phyloP scores from a whole-genome alignment of 2,797 vertebrate species.

The Rhabdophis nuchalis region DNA sequence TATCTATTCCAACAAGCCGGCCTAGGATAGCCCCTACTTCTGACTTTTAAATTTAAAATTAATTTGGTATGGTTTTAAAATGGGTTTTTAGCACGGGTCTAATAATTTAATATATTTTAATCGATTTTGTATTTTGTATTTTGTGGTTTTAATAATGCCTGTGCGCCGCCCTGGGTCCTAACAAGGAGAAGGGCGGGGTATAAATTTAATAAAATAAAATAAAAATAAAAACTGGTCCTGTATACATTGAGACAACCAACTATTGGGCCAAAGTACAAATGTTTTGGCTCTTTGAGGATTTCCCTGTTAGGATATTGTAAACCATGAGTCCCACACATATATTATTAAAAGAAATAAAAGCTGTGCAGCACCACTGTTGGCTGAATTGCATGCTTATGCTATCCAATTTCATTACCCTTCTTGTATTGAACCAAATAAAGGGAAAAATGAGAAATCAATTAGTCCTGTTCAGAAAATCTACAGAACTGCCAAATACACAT shows the following conservation, averaged over 20 bases:
- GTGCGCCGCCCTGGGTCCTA: too few species aligned
- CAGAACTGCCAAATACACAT: slow-evolving; percentile 33
- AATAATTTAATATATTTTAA: too few species aligned
- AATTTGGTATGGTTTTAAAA: too few species aligned
- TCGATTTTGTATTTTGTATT: too few species aligned
- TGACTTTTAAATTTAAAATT: too few species aligned
- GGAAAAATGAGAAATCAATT: slow-evolving; percentile 49
- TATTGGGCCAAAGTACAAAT: not conserved
- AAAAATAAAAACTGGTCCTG: not conserved
- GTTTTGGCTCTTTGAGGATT: not conserved
- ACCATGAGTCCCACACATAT: not conserved
- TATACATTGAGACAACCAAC: not conserved
- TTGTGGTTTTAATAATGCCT: too few species aligned
- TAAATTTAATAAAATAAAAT: too few species aligned
- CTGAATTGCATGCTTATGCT: not conserved
- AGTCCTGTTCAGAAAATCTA: slow-evolving; percentile 44
- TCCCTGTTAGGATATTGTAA: not conserved
- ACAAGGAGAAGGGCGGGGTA: too few species aligned
- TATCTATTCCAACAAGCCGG: too few species aligned
- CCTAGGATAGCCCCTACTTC: too few species aligned
- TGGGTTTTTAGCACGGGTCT: too few species aligned
- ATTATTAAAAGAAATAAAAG: slow-evolving; percentile 20
- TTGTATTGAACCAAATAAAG: slow-evolving; percentile 50
- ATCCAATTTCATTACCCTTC: slow-evolving; percentile 3
- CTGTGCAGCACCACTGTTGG: not conserved